Base-by-base conservation (phyloP, 2,113 vertebrate genomes). In the Hymenochirus boettgeri region DNA sequence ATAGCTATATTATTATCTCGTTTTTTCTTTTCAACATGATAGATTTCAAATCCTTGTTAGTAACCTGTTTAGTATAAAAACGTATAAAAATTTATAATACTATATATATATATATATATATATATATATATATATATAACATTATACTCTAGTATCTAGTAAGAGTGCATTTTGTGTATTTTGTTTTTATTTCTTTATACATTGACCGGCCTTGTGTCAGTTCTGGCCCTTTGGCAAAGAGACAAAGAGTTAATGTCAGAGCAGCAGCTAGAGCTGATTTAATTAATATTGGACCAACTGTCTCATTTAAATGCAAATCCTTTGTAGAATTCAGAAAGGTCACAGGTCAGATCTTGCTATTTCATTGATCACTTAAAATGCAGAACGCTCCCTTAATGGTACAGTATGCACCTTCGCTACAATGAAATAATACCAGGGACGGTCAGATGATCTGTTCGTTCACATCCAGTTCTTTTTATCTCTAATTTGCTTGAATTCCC, bases 221-320 rank as follows among this genome's bases (percentile, higher is more conserved):
- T 5, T 5, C 8, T 33, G 4, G 8, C 8, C 33, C 33, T n/a
- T 23, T n/a, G 45, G 13, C 27, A 15, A 18, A 24, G 48, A 17
- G n/a, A 7, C 3, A 53, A 59, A 17, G 31, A 24, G 64, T 67
- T 67, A 67, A 59, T 53, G 33, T 52, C 37, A 37, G 33, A 37
- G 56, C 23, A 59, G 50, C 56, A 67, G 64, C 64, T 52, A 56
- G 22, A 53, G 45, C 55, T 2, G 11, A 52, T 59, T 67, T 67
- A 67, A 67, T 59, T 59, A 67, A 67, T 31, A 52, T 13, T 19
- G 15, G 24, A 27, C 22, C 46, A 58, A 21, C 22, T 27, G 48
- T 51, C 64, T 67, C 12, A 67, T 67, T 67, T 59, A 67, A 52
- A 67, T 67, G 64, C 64, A 67, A 67, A 67, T 67, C 64, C 56